phyloP scores from a whole-genome alignment of 2,888 invertebrate genomes.

The Anoplius nigerrimus region DNA sequence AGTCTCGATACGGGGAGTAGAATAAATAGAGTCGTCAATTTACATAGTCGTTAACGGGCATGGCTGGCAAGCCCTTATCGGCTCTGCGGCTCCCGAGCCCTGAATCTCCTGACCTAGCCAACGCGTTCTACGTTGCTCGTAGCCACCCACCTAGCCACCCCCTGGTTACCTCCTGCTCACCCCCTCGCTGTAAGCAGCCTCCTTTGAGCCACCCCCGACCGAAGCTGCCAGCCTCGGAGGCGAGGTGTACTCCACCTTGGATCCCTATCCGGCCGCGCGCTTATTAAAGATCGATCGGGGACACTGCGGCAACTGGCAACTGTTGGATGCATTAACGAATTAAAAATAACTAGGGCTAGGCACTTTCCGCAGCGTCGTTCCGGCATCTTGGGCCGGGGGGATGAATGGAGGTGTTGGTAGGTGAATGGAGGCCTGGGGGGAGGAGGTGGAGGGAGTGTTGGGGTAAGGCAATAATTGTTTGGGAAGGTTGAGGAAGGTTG shows the following conservation, averaged over 20 bases:
- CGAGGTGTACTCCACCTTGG: conserved; percentile 34
- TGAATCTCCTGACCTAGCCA: conserved; percentile 64
- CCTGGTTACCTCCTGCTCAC: conserved; percentile 11
- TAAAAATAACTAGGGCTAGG: conserved; percentile 34
- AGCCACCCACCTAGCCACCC: conserved; percentile 24
- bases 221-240: conserved; percentile 35
- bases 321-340: conserved; percentile 43
- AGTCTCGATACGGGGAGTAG: conserved; percentile 66
- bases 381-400: too few species aligned
- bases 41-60: conserved; percentile 71
- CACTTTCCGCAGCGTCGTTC: too few species aligned
- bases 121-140: conserved; percentile 58
- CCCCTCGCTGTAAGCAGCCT: conserved; percentile 17
- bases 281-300: conserved; percentile 63
- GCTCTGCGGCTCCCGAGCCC: conserved; percentile 58
- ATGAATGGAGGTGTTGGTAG: too few species aligned
- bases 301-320: conserved; percentile 45
- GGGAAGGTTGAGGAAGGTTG: too few species aligned
- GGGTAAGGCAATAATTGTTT: too few species aligned
- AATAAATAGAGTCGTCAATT: conserved; percentile 73
- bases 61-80: conserved; percentile 70
- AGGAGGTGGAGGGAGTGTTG: too few species aligned
- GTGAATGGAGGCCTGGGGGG: too few species aligned
- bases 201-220: conserved; percentile 31
- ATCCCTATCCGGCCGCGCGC: conserved; percentile 40